These are phyloP conservation scores for Hafferia zeledoni DNA, from an alignment of 2,797 vertebrate species.

Conservation along the genomic window DNA sequence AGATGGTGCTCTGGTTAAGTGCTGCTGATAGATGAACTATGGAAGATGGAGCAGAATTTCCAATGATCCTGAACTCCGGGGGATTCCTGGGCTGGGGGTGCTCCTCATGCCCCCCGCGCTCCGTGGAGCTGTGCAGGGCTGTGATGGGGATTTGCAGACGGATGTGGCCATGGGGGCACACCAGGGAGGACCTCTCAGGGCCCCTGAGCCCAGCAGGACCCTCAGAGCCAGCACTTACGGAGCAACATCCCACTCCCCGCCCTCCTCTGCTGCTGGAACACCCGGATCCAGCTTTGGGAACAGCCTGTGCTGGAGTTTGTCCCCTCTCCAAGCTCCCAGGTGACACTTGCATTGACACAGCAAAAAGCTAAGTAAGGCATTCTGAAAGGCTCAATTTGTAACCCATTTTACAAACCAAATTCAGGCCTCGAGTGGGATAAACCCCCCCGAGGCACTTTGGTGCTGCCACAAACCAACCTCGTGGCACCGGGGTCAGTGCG, in stretches of 20 bases:
- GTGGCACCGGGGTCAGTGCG: accelerated
- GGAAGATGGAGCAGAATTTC: not conserved
- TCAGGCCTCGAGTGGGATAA: not conserved
- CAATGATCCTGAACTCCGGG: not conserved
- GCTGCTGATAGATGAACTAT: not conserved
- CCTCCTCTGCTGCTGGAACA: accelerated
- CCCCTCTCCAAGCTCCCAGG: not conserved
- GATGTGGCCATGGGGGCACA: accelerated
- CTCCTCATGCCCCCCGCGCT: accelerated
- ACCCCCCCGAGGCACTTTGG: accelerated
- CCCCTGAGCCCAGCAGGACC: not conserved
- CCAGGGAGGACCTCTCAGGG: not conserved
- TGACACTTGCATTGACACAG: not conserved
- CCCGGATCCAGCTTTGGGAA: accelerated
- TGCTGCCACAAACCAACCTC: not conserved
- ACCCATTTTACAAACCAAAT: accelerated
- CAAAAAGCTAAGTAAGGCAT: conserved; percentile 11
- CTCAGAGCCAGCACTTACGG: not conserved
- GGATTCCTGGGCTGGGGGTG: not conserved
- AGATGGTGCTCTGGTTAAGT: conserved; percentile 27
- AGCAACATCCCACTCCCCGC: not conserved
- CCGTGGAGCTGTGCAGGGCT: not conserved
- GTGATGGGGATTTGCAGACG: not conserved
- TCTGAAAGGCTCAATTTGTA: not conserved
- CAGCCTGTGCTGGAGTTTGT: not conserved